Percentiles rank a stretch among this genome's conserved stretches.
Conservation (phyloP, 2,797 vertebrate species). For the Picus viridis region DNA sequence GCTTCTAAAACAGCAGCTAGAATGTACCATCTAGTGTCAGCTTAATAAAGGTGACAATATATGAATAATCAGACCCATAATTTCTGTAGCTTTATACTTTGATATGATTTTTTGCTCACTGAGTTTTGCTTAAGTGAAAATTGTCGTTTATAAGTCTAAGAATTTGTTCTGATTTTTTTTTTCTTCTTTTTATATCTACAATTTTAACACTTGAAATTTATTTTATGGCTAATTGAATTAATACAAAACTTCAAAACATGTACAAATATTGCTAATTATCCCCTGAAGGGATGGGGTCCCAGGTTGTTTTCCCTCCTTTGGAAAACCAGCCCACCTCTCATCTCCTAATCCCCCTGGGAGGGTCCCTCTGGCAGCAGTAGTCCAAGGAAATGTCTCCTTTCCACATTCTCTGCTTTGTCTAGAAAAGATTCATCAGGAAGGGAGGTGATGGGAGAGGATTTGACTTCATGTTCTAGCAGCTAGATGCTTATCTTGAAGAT, state of each 20-base stretch:
- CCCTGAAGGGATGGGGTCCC: neutral
- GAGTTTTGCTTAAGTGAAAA: neutral
- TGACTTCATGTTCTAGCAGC: neutral
- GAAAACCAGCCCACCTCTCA: neutral
- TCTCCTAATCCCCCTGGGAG: neutral
- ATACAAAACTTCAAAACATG: neutral
- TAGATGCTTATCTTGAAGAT: neutral
- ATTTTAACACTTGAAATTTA: neutral
- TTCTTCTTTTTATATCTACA: neutral
- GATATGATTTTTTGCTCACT: neutral
- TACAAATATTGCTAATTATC: neutral
- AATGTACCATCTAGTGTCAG: neutral
- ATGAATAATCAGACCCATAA: neutral
- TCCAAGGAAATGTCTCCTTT: neutral
- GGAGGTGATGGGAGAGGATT: neutral
- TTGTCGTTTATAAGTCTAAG: neutral
- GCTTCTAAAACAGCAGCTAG: neutral
- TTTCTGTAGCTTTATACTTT: neutral
- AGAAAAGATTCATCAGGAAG: neutral
- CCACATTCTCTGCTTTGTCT: neutral
- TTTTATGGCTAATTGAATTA: neutral
- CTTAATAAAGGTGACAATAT: neutral
- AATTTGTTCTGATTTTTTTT: neutral
- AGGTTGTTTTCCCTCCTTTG: neutral
- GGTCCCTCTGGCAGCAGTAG: neutral